These are phyloP conservation scores for Linepithema humile DNA, from an alignment of 1,140 invertebrate species.

Conservation along the genomic window DNA sequence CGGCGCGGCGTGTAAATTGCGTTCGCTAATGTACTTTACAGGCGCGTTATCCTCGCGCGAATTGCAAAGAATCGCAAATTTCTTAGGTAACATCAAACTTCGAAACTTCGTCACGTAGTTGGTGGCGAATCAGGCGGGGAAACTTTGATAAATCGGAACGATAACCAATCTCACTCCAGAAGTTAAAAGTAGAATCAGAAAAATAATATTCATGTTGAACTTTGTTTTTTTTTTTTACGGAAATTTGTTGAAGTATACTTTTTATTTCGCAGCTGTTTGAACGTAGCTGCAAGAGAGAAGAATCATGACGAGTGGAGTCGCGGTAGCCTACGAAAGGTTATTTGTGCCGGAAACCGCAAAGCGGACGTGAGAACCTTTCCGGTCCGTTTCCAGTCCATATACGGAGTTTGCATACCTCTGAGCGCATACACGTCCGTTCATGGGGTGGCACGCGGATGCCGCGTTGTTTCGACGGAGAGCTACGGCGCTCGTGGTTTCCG, in stretches of 20 bases:
- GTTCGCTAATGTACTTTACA: constrained; percentile 44
- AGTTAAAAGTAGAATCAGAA: not conserved
- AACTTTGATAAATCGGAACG: not conserved
- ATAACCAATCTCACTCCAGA: not conserved
- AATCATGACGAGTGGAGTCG: not conserved
- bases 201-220: not conserved
- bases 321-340: not conserved
- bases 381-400: not conserved
- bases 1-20: constrained; percentile 48
- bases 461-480: constrained; percentile 39
- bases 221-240: not conserved
- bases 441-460: constrained; percentile 10
- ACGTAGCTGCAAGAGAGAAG: not conserved
- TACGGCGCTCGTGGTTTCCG: constrained; percentile 26
- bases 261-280: not conserved
- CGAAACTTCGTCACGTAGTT: not conserved
- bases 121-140: not conserved
- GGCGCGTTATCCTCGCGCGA: constrained; percentile 8
- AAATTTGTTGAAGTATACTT: not conserved
- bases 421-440: constrained; percentile 2
- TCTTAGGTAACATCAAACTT: constrained; percentile 30
- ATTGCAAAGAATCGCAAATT: constrained; percentile 33
- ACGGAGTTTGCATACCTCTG: constrained; percentile 2
- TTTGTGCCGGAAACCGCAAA: constrained; percentile 13
- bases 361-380: not conserved